Base-by-base conservation (phyloP, 2,888 invertebrate genomes). In the Hydrotaea diabolus region DNA sequence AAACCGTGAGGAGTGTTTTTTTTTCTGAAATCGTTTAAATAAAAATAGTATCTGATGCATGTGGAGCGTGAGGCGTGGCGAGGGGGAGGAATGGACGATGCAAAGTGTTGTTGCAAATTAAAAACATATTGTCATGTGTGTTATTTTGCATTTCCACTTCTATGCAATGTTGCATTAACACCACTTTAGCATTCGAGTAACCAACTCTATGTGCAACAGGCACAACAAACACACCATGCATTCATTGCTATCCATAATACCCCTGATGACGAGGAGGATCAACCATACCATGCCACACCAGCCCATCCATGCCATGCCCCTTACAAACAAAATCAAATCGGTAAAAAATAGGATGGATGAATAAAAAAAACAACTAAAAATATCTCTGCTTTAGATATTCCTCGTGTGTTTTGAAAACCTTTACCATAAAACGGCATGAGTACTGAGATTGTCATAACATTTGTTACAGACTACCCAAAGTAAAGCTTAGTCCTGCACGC, bases 101-200 rank as follows among this genome's bases (percentile, higher is more conserved):
- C 57, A 64, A 83, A 86, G 88, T 89, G 89, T 88, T 86, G 88
- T 87, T 87, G 80, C 87, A 91, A 91, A 91, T 91, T 91, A 91
- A 91, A 91, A 91, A 91, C 92, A 91, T 89, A 91, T 91, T 91
- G 91, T 91, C 91, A 90, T 88, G 87, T 86, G 83, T 83, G 85
- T 82, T 85, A 77, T 85, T 80, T 85, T 77, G 73, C 79, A 85
- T 82, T 85, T 74, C 49, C 49, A 49, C 59, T 82, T 83, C 88
- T 83, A 88, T 81, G 88, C 85, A 85, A 86, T 85, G 73, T 79
- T 84, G 84, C 79, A 79, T 79, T 85, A 79, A 69, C 66, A 71
- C 76, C 46, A 80, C 74, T 71, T 69, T 71, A 80, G 77, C 77
- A 82, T 53, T 46, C 71, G 62, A 57, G 19, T 3, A 39, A 13